Evolutionary conservation across 2,888 invertebrate genomes (phyloP), one percentile per base, ranked within the genome.

Genomic region (Agrypnus murinus): DNA sequence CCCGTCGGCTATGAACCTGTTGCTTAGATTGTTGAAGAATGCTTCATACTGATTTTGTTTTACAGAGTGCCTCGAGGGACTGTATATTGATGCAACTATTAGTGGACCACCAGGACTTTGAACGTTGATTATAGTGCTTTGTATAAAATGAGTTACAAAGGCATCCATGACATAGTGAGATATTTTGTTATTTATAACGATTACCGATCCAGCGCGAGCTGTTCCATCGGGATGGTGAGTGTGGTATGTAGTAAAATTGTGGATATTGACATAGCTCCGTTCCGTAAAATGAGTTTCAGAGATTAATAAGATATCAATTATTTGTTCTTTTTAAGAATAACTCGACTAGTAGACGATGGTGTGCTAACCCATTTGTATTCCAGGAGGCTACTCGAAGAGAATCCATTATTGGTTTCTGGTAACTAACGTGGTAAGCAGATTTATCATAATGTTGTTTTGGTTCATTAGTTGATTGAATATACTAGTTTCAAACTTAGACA

Each of bases 281-380:
- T 69, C 40, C 48, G 74, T 75, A 32, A 74, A 73, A 17, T 73
- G 69, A 7, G 68, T 72, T 71, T 75, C 68, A 9, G 62, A 57
- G 40, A 75, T 50, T 15, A 75, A 45, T 12, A 74, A 12, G 4
- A 74, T 67, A 8, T 73, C 73, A 14, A 74, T 53, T 36, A 14
- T 4, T 10, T 71, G 43, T 2, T 4, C 10, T 55, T 6, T 62
- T 43, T 50, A 65, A 19, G 36, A 65, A 65, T 7, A 34, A 3
- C 36, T 58, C 58, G 6, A 58, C 58, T 58, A 15, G 15, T 58
- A 58, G 15, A 19, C 58, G 58, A 12, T n/a, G 15, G 12, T 58
- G 58, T 58, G 10, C 4, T 25, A 53, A 4, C 25, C 53, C 45
- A 45, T 45, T 45, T 9, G 53, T 31, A 12, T 53, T 53, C 58